Evolutionary conservation across 2,113 vertebrate genomes (phyloP), one percentile per base, ranked within the genome.

Genomic region (Xiphias gladius): DNA sequence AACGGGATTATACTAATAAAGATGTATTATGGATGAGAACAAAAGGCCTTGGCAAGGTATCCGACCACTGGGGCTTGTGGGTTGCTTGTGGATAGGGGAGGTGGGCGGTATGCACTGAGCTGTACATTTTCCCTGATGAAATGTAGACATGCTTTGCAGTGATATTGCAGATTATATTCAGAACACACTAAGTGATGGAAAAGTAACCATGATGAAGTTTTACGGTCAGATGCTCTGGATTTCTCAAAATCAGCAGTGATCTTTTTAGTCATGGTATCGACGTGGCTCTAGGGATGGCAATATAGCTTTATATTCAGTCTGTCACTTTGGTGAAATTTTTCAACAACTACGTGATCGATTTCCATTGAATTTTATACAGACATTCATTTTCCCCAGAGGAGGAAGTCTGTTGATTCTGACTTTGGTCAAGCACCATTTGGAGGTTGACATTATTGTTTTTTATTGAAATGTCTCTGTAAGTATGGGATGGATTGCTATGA

Each of bases 1-100:
- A 75, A 73, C 67, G 76, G 93, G 93, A 93, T 94, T 90, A 90
- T 85, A 84, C 86, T 93, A 94, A 94, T 94, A 94, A 94, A 94
- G 93, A 95, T 91, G 88, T 93, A 94, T 95, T 92, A 92, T 84
- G 88, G 88, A 84, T 70, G 67, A 70, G 89, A 94, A 93, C 90
- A 93, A 91, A 93, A 65, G 79, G 82, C 87, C 76, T 90, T 92
- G 92, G 91, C 90, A 91, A 92, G 88, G 86, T 85, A 86, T 88
- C 80, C 75, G 32, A 85, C 86, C 84, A 73, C 82, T 75, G 73
- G 88, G 85, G 84, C 80, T 86, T 86, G 82, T 48, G 66, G 88
- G 90, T 62, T 83, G 85, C 76, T 80, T 69, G 80, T 75, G 88
- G 79, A 84, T 62, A 66, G 76, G 79, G 55, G 80, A 74, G 82